phyloP scores from a whole-genome alignment of 2,797 vertebrate species.

The Euphonia xanthogaster region DNA sequence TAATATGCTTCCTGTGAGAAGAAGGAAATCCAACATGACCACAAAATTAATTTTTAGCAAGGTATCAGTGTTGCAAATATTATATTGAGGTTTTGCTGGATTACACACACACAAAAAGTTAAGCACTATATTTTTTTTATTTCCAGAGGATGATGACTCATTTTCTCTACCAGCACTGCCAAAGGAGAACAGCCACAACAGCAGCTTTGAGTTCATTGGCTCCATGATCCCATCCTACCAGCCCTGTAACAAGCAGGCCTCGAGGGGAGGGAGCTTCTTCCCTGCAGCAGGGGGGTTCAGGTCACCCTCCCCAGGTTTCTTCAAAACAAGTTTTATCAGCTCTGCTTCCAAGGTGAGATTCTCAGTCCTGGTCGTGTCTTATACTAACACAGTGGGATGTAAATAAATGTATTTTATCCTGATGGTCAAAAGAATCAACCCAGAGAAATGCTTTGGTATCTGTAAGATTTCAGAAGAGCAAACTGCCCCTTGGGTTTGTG shows the following conservation, averaged over 20 bases:
- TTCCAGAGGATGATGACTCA: conserved; percentile 89
- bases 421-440: not conserved
- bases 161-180: conserved; percentile 78
- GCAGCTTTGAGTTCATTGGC: conserved; percentile 93
- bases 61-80: not conserved
- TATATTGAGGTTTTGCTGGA: not conserved
- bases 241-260: conserved; percentile 82
- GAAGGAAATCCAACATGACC: not conserved
- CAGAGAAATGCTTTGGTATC: not conserved
- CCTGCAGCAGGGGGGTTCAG: conserved; percentile 77
- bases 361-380: accelerated
- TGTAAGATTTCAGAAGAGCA: not conserved
- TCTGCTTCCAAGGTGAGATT: conserved; percentile 91
- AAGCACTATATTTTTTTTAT: not conserved
- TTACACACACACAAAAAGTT: not conserved
- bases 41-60: not conserved
- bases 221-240: conserved; percentile 97
- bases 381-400: not conserved
- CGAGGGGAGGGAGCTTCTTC: conserved; percentile 72
- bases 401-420: not conserved
- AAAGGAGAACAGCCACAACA: conserved; percentile 95
- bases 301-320: conserved; percentile 92
- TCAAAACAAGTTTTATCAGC: conserved; percentile 89
- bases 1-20: not conserved
- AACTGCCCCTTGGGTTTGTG: not conserved